Base-by-base conservation (phyloP, 2,797 vertebrate species). In the Cossypha caffra region DNA sequence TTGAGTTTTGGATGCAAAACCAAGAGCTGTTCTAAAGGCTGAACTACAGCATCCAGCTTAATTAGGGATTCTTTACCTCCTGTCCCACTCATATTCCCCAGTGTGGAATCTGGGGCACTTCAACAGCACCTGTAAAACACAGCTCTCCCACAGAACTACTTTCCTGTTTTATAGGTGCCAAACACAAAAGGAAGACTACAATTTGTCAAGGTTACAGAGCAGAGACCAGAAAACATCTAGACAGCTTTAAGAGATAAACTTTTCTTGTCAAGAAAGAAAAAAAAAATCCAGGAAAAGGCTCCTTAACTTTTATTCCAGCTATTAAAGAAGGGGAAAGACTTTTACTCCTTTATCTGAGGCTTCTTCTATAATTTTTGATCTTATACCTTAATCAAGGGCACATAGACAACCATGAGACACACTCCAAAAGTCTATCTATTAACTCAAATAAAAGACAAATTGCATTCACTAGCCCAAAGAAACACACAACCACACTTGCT, bases 71-170 rank as follows among this genome's bases (percentile, higher is more conserved):
- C 50, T 84, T 75, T 2, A 4, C 14, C 12, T 86, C 15, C 28
- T 35, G n/a, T 20, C 24, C 21, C 5, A 2, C 3, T 12, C 6
- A 5, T 3, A n/a, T 26, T 1, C 7, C 13, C 4, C 42, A 61
- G 0, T 3, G 18, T 45, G 25, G 14, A 69, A 76, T 45, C 0
- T 38, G 33, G 17, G 51, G 31, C 31, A 33, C 28, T 89, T 85
- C 18, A 43, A 81, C 19, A 78, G 79, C 50, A 84, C 42, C 54
- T 80, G 15, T 16, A 57, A 61, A 66, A 79, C 55, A 88, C 45
- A 75, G 37, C n/a, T 84, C 43, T 88, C 43, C 37, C 64, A 81
- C 9, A 59, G 24, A 88, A 66, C 51, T 58, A 24, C 25, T 19
- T 58, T 47, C 7, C 33, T 8, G 2, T 72, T 81, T 73, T n/a